phyloP scores from a whole-genome alignment of 2,797 vertebrate species.

The Onychomys leucogaster region DNA sequence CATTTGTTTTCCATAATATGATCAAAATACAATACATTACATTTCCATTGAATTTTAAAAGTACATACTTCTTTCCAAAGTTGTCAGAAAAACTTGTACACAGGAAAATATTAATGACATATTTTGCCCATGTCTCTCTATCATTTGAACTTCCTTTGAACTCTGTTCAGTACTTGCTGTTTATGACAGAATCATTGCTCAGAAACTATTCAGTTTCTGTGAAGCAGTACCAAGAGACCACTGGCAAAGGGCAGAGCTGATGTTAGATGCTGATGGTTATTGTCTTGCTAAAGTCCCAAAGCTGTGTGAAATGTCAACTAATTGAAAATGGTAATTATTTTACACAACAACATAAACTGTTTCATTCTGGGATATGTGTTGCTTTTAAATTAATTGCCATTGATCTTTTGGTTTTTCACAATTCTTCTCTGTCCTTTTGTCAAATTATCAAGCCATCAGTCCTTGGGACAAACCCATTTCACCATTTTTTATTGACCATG shows the following conservation, averaged over 20 bases:
- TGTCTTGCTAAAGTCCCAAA: constrained; percentile 88
- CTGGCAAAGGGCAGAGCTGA: constrained; percentile 86
- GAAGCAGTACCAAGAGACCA: constrained; percentile 82
- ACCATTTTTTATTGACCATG: constrained; percentile 91
- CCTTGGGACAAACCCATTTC: constrained; percentile 91
- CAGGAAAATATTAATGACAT: not conserved
- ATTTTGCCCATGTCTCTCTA: constrained; percentile 48
- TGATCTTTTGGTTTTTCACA: constrained; percentile 91
- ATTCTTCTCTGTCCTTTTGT: constrained; percentile 90
- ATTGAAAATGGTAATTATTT: constrained; percentile 96
- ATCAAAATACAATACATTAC: constrained; percentile 46
- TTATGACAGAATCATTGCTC: constrained; percentile 83
- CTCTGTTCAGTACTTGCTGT: constrained; percentile 70
- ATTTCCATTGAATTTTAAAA: constrained; percentile 48
- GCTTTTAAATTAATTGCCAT: constrained; percentile 96
- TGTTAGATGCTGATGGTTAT: constrained; percentile 89
- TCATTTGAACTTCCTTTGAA: constrained; percentile 87
- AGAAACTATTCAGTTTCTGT: constrained; percentile 82
- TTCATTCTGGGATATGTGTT: constrained; percentile 93
- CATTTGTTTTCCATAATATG: not conserved
- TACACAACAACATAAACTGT: constrained; percentile 92
- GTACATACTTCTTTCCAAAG: constrained; percentile 63
- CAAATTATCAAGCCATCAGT: constrained; percentile 94
- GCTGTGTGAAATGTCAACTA: constrained; percentile 91
- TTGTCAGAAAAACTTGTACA: not conserved